Evolutionary conservation across 2,113 vertebrate genomes (phyloP).

Genomic region (Podarcis muralis): DNA sequence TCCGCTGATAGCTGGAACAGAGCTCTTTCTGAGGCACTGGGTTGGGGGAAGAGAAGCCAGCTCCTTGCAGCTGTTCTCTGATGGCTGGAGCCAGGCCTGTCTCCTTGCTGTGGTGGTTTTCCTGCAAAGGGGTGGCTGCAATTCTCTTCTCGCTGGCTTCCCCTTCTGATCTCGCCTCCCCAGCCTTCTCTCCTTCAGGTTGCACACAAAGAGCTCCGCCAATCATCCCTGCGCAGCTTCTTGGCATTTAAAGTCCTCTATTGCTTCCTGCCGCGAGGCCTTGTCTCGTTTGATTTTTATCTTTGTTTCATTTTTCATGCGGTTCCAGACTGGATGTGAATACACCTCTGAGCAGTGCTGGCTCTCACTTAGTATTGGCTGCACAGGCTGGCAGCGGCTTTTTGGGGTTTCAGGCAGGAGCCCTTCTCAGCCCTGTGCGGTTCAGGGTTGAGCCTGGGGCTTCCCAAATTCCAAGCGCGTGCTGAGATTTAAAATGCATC

Average conservation of each 20-base stretch:
- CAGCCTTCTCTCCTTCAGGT: not conserved
- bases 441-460: too few relatives aligned
- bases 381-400: too few relatives aligned
- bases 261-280: not conserved
- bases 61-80: not conserved
- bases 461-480: not conserved
- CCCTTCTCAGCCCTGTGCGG: too few relatives aligned
- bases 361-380: too few relatives aligned
- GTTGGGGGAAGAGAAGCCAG: not conserved
- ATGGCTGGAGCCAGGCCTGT: not conserved
- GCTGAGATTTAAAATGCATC: not conserved
- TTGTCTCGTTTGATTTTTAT: not conserved
- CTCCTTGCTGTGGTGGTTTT: not conserved
- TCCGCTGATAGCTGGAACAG: not conserved
- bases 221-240: not conserved
- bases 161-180: not conserved
- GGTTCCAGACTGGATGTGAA: not conserved
- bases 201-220: not conserved
- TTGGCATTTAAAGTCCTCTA: not conserved
- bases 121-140: not conserved
- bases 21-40: not conserved
- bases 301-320: not conserved
- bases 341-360: not conserved
- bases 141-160: not conserved
- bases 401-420: too few relatives aligned